Conservation (phyloP, 2,113 vertebrate species). For the Spheniscus mendiculus region DNA sequence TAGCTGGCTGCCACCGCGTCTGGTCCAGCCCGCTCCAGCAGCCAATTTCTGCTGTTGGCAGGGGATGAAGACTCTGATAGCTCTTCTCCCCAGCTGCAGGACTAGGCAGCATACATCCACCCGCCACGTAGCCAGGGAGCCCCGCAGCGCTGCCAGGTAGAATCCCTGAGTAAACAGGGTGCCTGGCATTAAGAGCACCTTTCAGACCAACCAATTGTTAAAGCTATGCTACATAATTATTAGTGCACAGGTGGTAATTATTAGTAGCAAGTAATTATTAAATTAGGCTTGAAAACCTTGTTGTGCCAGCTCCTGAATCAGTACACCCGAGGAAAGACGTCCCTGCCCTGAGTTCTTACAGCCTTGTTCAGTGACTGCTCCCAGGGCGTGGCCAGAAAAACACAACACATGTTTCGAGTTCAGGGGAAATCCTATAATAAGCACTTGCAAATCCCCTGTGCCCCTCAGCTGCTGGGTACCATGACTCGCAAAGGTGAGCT, state of each 20-base stretch:
- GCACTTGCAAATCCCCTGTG: background rate
- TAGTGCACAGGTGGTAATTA: background rate
- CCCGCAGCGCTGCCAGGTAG: background rate
- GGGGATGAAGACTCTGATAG: background rate
- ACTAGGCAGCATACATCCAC: accelerated
- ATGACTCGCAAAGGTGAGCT: background rate
- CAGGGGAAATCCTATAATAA: background rate
- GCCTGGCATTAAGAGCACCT: background rate
- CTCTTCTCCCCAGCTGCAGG: background rate
- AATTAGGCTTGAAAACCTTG: constrained; percentile 32
- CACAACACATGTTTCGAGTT: background rate
- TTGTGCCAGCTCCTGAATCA: constrained; percentile 11
- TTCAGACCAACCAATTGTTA: background rate
- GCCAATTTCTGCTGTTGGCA: background rate
- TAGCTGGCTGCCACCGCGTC: constrained; percentile 42
- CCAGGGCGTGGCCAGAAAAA: background rate
- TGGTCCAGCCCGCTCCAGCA: background rate
- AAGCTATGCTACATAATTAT: background rate
- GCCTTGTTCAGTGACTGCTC: background rate
- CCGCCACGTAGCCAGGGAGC: background rate
- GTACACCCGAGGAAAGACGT: background rate
- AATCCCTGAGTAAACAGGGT: background rate
- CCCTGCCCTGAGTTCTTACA: background rate
- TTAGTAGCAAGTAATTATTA: background rate
- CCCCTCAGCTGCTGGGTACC: background rate